Conservation (phyloP, 2,113 vertebrate species). For the Natator depressus region DNA sequence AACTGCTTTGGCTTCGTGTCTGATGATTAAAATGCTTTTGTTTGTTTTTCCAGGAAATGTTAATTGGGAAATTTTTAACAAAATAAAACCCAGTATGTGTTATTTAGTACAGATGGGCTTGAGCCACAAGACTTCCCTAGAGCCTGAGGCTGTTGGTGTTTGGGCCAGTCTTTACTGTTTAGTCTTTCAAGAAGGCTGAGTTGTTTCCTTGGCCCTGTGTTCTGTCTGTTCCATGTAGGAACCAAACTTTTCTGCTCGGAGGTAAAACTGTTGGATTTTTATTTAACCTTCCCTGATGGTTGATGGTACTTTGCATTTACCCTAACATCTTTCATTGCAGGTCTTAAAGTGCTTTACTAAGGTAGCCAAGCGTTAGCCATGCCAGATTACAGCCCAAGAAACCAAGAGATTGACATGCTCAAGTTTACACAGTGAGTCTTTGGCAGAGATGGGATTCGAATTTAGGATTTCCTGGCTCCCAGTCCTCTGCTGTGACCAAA, state of each 20-base stretch:
- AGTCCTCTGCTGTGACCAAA: background rate
- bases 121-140: background rate
- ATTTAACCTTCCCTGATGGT: accelerated
- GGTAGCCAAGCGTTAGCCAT: background rate
- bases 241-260: background rate
- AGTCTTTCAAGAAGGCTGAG: background rate
- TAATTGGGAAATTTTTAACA: background rate
- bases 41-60: background rate
- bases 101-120: background rate
- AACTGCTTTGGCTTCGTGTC: background rate
- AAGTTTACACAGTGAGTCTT: background rate
- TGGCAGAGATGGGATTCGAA: background rate
- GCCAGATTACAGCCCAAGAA: background rate
- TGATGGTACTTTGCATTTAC: background rate
- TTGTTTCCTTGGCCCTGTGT: background rate
- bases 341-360: background rate
- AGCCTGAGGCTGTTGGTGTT: background rate
- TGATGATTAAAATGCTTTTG: background rate
- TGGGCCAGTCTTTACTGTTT: background rate
- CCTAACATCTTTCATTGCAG: background rate
- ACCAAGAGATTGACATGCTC: background rate
- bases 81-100: background rate
- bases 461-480: background rate
- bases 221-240: background rate
- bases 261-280: background rate